A percentile compares a stretch with the other conserved stretches of the same genome.
Conservation (phyloP, 2,113 vertebrate genomes). For the Anguilla japonica region DNA sequence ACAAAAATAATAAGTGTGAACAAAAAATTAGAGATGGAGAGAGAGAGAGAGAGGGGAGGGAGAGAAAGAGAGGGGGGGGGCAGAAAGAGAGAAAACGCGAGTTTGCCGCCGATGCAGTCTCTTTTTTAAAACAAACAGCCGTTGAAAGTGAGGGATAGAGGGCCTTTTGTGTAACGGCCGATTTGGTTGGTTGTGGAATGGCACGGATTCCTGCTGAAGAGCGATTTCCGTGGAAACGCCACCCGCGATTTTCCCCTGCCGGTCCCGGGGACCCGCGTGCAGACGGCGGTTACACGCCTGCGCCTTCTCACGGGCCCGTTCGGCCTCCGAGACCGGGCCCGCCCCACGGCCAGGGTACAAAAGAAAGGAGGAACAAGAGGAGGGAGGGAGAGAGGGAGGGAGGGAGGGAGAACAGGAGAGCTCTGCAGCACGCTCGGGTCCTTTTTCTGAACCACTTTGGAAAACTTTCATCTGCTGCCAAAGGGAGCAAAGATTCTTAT, state of each 20-base stretch:
- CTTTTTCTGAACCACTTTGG: not conserved
- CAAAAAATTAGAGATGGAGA: not conserved
- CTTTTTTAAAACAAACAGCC: not conserved
- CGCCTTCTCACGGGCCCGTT: not conserved
- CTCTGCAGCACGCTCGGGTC: no score
- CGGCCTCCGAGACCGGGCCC: not conserved
- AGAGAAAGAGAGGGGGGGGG: not conserved
- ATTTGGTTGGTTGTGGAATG: not conserved
- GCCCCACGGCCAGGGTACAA: no score
- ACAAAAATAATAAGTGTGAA: not conserved
- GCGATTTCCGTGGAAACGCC: not conserved
- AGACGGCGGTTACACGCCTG: not conserved
- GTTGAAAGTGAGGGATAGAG: not conserved
- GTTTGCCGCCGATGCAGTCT: not conserved
- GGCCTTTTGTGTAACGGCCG: not conserved
- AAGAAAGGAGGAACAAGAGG: no score
- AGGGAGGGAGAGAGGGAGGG: no score
- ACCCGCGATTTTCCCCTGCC: not conserved
- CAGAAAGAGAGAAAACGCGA: not conserved
- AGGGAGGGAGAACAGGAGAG: no score
- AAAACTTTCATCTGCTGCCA: conserved; percentile 1
- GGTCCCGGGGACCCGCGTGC: not conserved
- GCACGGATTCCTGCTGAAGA: not conserved
- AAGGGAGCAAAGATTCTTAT: not conserved
- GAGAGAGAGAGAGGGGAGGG: not conserved